Percentiles rank a stretch among this genome's conserved stretches.
Evolutionary conservation across 2,113 vertebrate species (phyloP).

Genomic region (Pseudorhombus dupliciocellatus): DNA sequence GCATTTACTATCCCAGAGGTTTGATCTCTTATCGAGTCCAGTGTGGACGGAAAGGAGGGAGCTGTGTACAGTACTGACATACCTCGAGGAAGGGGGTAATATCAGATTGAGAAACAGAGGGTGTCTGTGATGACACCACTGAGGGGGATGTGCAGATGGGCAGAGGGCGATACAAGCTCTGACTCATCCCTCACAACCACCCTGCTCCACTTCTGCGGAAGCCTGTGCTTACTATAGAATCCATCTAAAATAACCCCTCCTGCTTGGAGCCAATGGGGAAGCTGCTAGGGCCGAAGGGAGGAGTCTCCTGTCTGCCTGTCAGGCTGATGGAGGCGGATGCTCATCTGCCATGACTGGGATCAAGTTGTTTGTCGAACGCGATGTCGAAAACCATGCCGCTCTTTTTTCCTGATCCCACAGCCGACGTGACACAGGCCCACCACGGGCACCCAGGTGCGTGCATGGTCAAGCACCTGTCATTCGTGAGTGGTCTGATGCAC

Average conservation of each 20-base stretch:
- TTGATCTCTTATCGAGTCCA: slow-evolving; percentile 24
- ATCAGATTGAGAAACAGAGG: slow-evolving; percentile 58
- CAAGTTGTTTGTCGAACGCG: slow-evolving; percentile 29
- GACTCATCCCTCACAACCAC: slow-evolving; percentile 73
- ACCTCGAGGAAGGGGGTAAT: slow-evolving; percentile 43
- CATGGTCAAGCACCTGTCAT: background rate
- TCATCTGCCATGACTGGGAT: slow-evolving; percentile 43
- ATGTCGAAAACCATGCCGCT: slow-evolving; percentile 42
- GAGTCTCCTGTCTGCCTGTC: slow-evolving; percentile 30
- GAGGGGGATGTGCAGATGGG: slow-evolving; percentile 74
- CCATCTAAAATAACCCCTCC: slow-evolving; percentile 54
- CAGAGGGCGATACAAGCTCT: slow-evolving; percentile 70
- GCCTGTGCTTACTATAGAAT: slow-evolving; percentile 64
- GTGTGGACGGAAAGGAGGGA: background rate
- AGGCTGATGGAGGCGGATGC: slow-evolving; percentile 37
- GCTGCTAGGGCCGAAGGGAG: slow-evolving; percentile 28
- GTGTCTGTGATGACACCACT: slow-evolving; percentile 65
- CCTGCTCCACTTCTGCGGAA: slow-evolving; percentile 51
- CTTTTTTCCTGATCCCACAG: slow-evolving; percentile 20
- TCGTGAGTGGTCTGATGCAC: background rate
- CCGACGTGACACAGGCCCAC: slow-evolving; percentile 25
- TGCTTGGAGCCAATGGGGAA: slow-evolving; percentile 18
- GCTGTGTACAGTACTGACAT: slow-evolving; percentile 13
- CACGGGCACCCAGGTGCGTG: slow-evolving; percentile 31
- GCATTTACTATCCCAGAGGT: slow-evolving; percentile 18